Evolutionary conservation across 1,140 invertebrate genomes (phyloP).

Genomic region (Tetragonula clypearis): DNA sequence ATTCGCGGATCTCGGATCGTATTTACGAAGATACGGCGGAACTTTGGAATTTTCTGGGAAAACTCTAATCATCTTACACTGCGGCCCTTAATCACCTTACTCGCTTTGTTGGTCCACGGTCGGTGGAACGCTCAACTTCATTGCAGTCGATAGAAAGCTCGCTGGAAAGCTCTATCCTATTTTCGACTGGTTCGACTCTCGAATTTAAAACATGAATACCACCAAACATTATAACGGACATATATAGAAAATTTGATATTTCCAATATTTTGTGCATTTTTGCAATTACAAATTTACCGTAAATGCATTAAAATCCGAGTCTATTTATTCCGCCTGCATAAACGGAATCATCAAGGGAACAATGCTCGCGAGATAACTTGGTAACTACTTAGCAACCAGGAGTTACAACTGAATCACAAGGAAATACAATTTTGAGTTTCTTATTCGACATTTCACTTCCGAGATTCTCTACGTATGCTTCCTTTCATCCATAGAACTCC

Average conservation of each 20-base stretch:
- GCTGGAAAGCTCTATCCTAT: conserved; percentile 3
- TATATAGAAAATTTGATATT: no score
- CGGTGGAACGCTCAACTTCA: not conserved
- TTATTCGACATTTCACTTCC: not conserved
- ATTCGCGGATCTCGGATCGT: conserved; percentile 11
- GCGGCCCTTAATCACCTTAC: conserved; percentile 22
- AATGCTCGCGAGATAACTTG: no score
- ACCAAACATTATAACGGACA: no score
- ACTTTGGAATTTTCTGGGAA: conserved; percentile 24
- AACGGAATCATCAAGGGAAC: no score
- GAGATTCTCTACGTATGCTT: not conserved
- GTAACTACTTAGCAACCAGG: no score
- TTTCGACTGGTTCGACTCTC: conserved; percentile 14
- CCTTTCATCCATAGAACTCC: not conserved
- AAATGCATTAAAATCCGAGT: no score
- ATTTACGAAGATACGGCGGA: conserved; percentile 6
- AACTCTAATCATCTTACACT: conserved; percentile 29
- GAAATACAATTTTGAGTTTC: not conserved
- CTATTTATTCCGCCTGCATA: no score
- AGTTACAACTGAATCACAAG: not conserved
- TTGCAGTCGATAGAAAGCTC: conserved; percentile 14
- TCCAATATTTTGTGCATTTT: no score
- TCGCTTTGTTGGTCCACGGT: conserved; percentile 20
- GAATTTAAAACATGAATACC: no score
- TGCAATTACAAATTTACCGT: no score